A percentile compares a stretch with the other conserved stretches of the same genome.
phyloP scores from a whole-genome alignment of 2,797 vertebrate genomes.

The Pagetopsis macropterus region DNA sequence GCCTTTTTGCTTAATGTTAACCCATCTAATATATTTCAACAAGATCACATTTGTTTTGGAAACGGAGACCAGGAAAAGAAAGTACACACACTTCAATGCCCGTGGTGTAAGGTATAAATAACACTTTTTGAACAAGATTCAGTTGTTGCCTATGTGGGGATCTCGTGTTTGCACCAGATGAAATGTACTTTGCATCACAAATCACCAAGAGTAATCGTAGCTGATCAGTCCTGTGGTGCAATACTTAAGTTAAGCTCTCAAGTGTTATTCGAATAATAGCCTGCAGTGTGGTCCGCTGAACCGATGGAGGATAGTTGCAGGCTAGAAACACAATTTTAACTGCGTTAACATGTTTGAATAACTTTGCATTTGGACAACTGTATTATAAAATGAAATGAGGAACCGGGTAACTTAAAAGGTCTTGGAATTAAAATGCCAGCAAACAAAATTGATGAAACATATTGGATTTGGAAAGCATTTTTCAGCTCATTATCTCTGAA shows the following conservation, averaged over 20 bases:
- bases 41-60: not conserved
- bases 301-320: constrained; percentile 32
- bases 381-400: constrained; percentile 55
- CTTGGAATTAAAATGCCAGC: constrained; percentile 48
- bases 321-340: constrained; percentile 51
- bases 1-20: not conserved
- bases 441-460: constrained; percentile 61
- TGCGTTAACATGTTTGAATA: constrained; percentile 57
- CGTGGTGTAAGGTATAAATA: not conserved
- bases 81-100: not conserved
- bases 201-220: constrained; percentile 13
- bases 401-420: constrained; percentile 48
- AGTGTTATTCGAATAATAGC: constrained; percentile 24
- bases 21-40: not conserved
- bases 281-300: constrained; percentile 8
- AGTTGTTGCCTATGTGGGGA: not conserved
- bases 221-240: constrained; percentile 19
- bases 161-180: constrained; percentile 1
- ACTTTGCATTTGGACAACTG: constrained; percentile 65
- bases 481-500: constrained; percentile 60
- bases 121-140: not conserved
- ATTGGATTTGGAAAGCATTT: constrained; percentile 56
- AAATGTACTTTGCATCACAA: constrained; percentile 9
- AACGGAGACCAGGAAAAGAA: not conserved
- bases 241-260: constrained; percentile 23